A percentile compares a stretch with the other conserved stretches of the same genome.
Evolutionary conservation across 2,888 invertebrate genomes (phyloP).

Genomic region (Koerneria pararmatus): DNA sequence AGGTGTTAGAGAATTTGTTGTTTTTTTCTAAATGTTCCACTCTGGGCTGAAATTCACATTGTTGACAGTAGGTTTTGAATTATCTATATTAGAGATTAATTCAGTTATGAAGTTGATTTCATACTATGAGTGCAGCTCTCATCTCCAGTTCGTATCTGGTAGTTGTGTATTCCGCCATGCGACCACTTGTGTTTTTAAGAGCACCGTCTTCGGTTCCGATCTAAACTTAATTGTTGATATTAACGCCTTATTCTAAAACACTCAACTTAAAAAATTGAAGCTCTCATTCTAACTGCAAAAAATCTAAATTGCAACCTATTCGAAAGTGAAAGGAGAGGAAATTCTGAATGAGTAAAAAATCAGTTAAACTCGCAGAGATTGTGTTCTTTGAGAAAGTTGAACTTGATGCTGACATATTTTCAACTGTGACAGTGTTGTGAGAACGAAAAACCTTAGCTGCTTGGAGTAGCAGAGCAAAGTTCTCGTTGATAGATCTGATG

Average conservation of each 20-base stretch:
- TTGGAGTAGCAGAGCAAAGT: conserved; percentile 77
- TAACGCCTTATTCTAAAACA: neutral
- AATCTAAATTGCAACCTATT: no score
- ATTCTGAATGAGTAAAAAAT: no score
- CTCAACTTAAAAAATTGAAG: conserved; percentile 14
- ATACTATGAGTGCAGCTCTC: conserved; percentile 51
- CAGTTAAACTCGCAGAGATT: no score
- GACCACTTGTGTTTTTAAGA: conserved; percentile 37
- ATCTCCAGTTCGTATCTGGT: conserved; percentile 44
- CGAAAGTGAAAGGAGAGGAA: no score
- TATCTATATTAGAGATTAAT: no score
- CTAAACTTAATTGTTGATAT: conserved; percentile 16
- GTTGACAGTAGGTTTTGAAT: no score
- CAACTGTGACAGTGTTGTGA: conserved; percentile 7
- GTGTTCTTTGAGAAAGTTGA: no score
- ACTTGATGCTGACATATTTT: no score
- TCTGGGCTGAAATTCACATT: no score
- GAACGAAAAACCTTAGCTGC: conserved; percentile 42
- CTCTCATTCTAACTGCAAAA: no score
- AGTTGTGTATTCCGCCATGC: conserved; percentile 49
- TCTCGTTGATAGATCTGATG: conserved; percentile 92
- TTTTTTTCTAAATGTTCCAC: no score
- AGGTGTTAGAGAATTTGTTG: no score
- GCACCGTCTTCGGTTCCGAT: conserved; percentile 43
- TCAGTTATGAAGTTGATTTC: conserved; percentile 16